phyloP scores from a whole-genome alignment of 2,113 vertebrate genomes.

The Thamnophis sirtalis region DNA sequence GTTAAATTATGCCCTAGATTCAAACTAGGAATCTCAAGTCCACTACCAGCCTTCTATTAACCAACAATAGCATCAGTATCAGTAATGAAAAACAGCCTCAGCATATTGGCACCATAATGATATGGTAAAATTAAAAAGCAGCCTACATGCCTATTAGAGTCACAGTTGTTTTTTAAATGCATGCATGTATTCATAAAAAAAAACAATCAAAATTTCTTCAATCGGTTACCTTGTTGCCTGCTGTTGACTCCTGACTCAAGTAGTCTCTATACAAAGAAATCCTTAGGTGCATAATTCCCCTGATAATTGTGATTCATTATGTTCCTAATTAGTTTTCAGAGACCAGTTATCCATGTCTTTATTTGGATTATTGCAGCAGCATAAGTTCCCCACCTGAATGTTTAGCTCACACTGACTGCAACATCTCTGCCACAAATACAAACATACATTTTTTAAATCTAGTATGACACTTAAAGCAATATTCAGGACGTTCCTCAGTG shows the following conservation, averaged over 20 bases:
- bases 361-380: not conserved
- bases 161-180: not conserved
- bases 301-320: not conserved
- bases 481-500: not conserved
- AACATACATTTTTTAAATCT: not conserved
- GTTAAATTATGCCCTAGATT: not conserved
- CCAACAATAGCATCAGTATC: not conserved
- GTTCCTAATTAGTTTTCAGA: not conserved
- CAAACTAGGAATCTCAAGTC: not conserved
- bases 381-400: not conserved
- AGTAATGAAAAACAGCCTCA: not conserved
- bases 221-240: not conserved
- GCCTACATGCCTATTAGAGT: not conserved
- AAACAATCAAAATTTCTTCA: not conserved
- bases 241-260: not conserved
- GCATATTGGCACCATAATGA: not conserved
- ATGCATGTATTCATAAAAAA: not conserved
- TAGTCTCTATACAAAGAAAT: not conserved
- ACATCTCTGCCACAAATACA: not conserved
- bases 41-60: conserved; percentile 1
- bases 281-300: not conserved
- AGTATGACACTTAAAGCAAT: not conserved
- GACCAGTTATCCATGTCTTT: not conserved
- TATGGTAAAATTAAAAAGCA: conserved; percentile 21
- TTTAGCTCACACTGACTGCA: not conserved